These are phyloP conservation scores for Drosophila crucigera DNA, from an alignment of 2,888 invertebrate genomes.

Conservation along the genomic window DNA sequence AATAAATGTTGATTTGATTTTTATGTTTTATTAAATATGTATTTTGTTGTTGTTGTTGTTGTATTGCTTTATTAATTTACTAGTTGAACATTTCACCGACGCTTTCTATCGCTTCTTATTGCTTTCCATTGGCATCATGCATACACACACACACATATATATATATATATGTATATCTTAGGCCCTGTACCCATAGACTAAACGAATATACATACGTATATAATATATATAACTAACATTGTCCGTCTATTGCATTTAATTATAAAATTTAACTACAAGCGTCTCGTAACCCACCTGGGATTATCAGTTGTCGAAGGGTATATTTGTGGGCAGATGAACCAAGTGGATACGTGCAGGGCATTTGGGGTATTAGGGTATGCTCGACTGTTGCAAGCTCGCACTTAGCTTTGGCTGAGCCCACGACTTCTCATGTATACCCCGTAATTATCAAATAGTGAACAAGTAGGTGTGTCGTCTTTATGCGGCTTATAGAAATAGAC, in stretches of 20 bases:
- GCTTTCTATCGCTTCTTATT: slow-evolving; percentile 43
- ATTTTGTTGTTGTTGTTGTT: slow-evolving; percentile 18
- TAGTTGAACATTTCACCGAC: slow-evolving; percentile 57
- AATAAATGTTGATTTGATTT: slow-evolving; percentile 8
- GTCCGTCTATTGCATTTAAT: background rate
- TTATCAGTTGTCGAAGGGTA: background rate
- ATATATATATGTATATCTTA: slow-evolving; percentile 2
- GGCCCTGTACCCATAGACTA: slow-evolving; percentile 45
- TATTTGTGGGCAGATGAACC: background rate
- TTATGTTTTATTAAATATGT: background rate
- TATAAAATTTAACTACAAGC: background rate
- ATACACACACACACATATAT: slow-evolving; percentile 8
- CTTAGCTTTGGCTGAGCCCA: background rate
- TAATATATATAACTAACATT: slow-evolving; percentile 1
- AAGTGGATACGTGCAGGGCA: slow-evolving; percentile 26
- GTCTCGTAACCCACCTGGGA: background rate
- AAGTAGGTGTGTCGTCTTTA: background rate
- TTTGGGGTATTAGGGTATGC: slow-evolving; percentile 10
- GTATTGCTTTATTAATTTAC: slow-evolving; percentile 55
- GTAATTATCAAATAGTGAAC: slow-evolving; percentile 6
- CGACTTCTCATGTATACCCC: slow-evolving; percentile 8
- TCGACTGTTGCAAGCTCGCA: slow-evolving; percentile 3
- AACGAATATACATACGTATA: background rate
- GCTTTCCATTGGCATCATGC: slow-evolving; percentile 55
- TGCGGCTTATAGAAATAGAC: slow-evolving; percentile 27